phyloP scores from a whole-genome alignment of 2,888 invertebrate genomes.

The Drosophila tanythrix region DNA sequence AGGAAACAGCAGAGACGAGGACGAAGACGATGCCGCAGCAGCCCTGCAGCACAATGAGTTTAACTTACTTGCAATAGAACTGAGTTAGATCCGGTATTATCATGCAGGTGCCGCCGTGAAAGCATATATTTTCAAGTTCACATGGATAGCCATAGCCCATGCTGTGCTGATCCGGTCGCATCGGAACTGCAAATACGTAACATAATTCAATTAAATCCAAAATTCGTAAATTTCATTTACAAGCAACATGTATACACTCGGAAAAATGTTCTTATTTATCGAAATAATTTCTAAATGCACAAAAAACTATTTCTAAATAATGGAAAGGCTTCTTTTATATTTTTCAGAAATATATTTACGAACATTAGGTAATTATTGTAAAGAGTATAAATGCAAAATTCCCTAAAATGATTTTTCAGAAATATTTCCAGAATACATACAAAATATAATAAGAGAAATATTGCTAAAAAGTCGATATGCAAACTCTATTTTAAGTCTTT shows the following conservation, averaged over 20 bases:
- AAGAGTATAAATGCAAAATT: background rate
- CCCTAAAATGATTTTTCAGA: background rate
- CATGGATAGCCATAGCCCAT: constrained; percentile 84
- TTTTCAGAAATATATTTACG: background rate
- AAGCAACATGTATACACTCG: constrained; percentile 2
- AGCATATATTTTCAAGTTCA: constrained; percentile 88
- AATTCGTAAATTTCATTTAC: constrained; percentile 30
- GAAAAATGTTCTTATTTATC: background rate
- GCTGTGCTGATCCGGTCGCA: constrained; percentile 83
- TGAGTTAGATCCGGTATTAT: constrained; percentile 92
- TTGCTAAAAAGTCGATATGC: background rate
- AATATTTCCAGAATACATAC: background rate
- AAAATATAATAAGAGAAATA: background rate
- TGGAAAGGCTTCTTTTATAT: background rate
- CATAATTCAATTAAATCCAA: constrained; percentile 17
- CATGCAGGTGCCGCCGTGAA: constrained; percentile 94
- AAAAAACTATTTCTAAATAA: background rate
- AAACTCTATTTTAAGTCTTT: background rate
- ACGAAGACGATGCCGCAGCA: background rate
- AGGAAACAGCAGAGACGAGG: constrained; percentile 1
- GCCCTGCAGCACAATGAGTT: background rate
- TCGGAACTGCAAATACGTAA: constrained; percentile 72
- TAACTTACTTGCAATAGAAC: constrained; percentile 94
- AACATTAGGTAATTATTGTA: background rate
- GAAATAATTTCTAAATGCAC: background rate